phyloP scores from a whole-genome alignment of 2,888 invertebrate genomes.

The Cataglyphis livida region DNA sequence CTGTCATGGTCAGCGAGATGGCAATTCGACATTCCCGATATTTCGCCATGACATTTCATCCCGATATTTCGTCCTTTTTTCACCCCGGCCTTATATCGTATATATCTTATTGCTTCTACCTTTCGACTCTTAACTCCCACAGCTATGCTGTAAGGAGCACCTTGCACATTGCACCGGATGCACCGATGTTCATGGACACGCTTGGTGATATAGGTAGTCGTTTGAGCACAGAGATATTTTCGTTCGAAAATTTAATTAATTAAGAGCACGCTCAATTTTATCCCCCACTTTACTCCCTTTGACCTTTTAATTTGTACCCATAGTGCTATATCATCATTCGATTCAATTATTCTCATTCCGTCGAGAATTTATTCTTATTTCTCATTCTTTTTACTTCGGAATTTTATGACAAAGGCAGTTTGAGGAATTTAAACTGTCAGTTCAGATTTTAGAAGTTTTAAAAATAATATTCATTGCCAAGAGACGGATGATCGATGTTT shows the following conservation, averaged over 20 bases:
- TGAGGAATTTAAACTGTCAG: background rate
- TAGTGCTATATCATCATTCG: background rate
- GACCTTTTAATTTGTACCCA: background rate
- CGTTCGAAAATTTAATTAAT: conserved; percentile 26
- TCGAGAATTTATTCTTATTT: conserved; percentile 12
- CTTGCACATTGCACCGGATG: conserved; percentile 56
- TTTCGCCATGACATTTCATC: background rate
- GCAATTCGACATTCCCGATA: conserved; percentile 25
- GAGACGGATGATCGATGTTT: background rate
- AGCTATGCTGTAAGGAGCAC: conserved; percentile 51
- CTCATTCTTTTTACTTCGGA: background rate
- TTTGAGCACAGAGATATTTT: background rate
- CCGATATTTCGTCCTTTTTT: background rate
- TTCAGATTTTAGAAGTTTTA: background rate
- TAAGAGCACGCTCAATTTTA: background rate
- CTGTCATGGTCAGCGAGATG: conserved; percentile 40
- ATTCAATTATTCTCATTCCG: background rate
- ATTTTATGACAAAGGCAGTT: conserved; percentile 1
- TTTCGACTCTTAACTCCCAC: conserved; percentile 2
- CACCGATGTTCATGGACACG: conserved; percentile 9
- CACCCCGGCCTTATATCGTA: background rate
- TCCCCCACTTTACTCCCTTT: background rate
- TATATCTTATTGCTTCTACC: conserved; percentile 28
- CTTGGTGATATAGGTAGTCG: background rate
- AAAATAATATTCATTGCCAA: background rate